phyloP scores from a whole-genome alignment of 2,797 vertebrate genomes.

The Anableps anableps region DNA sequence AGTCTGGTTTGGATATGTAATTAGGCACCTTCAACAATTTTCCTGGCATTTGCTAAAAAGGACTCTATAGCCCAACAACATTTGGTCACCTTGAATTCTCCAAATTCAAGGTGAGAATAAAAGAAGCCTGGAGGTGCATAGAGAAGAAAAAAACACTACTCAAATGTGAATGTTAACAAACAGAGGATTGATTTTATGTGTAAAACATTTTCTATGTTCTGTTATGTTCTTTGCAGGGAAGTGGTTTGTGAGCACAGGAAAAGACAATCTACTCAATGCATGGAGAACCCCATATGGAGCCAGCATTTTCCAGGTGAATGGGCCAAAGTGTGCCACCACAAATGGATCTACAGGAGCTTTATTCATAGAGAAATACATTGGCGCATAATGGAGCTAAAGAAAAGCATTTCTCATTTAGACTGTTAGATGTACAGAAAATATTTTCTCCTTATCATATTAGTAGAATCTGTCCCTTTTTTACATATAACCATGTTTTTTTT shows the following conservation, averaged over 20 bases:
- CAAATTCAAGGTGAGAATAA: not conserved
- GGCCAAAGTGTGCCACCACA: not conserved
- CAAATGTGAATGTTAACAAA: not conserved
- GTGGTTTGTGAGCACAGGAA: constrained; percentile 88
- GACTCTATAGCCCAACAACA: not conserved
- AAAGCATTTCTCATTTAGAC: not conserved
- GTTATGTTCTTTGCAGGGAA: constrained; percentile 71
- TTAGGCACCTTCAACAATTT: not conserved
- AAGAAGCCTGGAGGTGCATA: not conserved
- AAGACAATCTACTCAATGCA: constrained; percentile 87
- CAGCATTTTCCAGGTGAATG: constrained; percentile 85
- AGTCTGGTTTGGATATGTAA: not conserved
- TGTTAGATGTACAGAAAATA: not conserved
- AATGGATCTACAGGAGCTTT: not conserved
- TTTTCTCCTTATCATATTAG: not conserved
- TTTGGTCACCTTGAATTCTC: not conserved
- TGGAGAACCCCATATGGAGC: constrained; percentile 88
- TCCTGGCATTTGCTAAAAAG: not conserved
- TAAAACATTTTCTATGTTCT: constrained; percentile 43
- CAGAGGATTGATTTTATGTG: not conserved
- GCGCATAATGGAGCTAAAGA: not conserved
- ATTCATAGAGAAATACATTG: not conserved
- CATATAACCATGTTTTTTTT: constrained; percentile 24
- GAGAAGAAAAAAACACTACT: not conserved
- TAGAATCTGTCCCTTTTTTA: not conserved